Evolutionary conservation across 2,888 invertebrate species (phyloP).

Genomic region (Furcula furcula): DNA sequence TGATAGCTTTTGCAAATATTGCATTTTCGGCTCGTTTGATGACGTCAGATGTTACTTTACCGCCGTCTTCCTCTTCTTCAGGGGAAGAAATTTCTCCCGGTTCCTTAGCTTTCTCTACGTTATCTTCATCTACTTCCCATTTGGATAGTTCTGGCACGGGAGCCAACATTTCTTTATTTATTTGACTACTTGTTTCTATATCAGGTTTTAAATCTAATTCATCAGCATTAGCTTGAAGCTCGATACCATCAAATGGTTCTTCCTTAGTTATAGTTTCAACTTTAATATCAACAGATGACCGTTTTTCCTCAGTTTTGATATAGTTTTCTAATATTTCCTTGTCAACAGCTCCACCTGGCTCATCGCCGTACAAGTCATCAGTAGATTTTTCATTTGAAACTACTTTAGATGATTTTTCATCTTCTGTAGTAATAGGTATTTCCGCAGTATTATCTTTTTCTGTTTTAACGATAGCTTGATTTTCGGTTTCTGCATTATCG

Average conservation of each 20-base stretch:
- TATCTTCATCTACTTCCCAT: conserved; percentile 90
- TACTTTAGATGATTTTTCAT: conserved; percentile 18
- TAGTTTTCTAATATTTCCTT: conserved; percentile 82
- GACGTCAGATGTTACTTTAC: conserved; percentile 92
- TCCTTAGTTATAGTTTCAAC: conserved; percentile 68
- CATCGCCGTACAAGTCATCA: conserved; percentile 78
- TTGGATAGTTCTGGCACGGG: conserved; percentile 91
- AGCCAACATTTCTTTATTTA: conserved; percentile 84
- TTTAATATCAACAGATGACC: conserved; percentile 37
- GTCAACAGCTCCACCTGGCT: conserved; percentile 78
- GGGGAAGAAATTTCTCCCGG: conserved; percentile 73
- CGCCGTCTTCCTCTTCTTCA: conserved; percentile 78
- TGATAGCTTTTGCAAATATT: conserved; percentile 93
- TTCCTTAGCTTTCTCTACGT: conserved; percentile 63
- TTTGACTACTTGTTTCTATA: conserved; percentile 50
- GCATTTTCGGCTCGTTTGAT: conserved; percentile 95
- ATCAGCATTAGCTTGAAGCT: conserved; percentile 80
- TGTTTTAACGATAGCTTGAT: conserved; percentile 15
- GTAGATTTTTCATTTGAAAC: conserved; percentile 35
- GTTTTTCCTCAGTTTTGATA: conserved; percentile 62
- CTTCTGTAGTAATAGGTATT: conserved; percentile 22
- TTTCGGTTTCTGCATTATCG: conserved; percentile 10
- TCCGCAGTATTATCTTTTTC: conserved; percentile 26
- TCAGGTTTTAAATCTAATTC: conserved; percentile 80
- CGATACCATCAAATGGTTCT: conserved; percentile 79